Base-by-base conservation (phyloP, 2,797 vertebrate species). In the Phrynocephalus forsythii region DNA sequence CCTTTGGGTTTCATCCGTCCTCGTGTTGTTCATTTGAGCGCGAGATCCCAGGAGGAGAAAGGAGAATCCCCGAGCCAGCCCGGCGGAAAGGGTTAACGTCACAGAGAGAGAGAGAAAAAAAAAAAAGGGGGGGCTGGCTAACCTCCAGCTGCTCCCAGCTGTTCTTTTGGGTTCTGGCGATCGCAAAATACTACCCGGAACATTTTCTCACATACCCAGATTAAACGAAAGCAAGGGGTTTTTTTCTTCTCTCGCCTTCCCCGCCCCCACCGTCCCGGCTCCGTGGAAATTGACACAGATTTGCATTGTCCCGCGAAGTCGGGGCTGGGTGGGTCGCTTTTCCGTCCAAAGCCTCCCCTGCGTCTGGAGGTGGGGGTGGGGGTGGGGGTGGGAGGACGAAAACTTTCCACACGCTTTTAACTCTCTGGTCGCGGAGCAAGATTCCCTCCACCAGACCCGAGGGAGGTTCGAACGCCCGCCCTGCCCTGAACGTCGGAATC, bases 321-420 rank as follows among this genome's bases (percentile, higher is more conserved):
- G 28, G 48, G 22, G 13, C 7, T 4, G 9, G 84, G 77, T 44
- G 9, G 84, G 77, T 44, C 50, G 87, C 68, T 56, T 85, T 52
- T 44, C 60, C 18, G 83, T 24, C 50, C 84, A 83, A 63, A 82
- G 85, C 52, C 52, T 56, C 52, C 9, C 52, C 13, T 13, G 9
- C 92, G 89, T 76, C 92, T 87, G 91, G 93, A 93, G 85, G 84
- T 68, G 76, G 82, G 75, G 87, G 83, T 30, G 88, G 87, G 82
- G 85, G 10, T 13, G n/a, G 71, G 18, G 71, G 1, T 33, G 71
- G 71, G 20, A 26, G 30, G 7, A 15, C 8, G 22, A 56, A 63
- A 33, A 16, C 71, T 84, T 75, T 44, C 82, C 82, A 56, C 82
- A 18, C 2, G 6, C 26, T 6, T 33, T 63, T 22, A 16, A 30